phyloP scores from a whole-genome alignment of 2,888 invertebrate genomes.

The Lucinisca nassula region DNA sequence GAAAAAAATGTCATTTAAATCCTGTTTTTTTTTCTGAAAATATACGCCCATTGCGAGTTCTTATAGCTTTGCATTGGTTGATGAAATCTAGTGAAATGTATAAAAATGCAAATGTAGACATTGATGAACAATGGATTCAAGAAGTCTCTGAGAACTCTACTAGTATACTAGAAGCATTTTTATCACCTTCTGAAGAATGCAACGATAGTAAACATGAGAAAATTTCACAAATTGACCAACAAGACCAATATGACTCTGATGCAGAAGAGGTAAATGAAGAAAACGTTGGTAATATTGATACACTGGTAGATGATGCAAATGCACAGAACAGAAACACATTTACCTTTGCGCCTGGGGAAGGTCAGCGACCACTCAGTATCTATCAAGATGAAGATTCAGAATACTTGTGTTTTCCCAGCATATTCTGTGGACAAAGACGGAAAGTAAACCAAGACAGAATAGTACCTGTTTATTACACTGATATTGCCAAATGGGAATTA shows the following conservation, averaged over 20 bases:
- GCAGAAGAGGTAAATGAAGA: constrained; percentile 26
- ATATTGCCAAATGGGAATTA: constrained; percentile 40
- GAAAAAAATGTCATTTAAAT: too few relatives aligned
- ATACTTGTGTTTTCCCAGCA: constrained; percentile 58
- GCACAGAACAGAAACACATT: constrained; percentile 40
- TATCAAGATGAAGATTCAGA: constrained; percentile 61
- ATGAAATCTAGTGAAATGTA: too few relatives aligned
- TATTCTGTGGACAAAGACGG: constrained; percentile 66
- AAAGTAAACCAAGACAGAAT: constrained; percentile 37
- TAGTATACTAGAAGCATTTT: too few relatives aligned
- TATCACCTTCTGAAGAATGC: too few relatives aligned
- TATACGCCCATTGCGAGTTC: too few relatives aligned
- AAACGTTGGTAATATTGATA: constrained; percentile 51
- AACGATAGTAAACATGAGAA: too few relatives aligned
- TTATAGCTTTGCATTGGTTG: too few relatives aligned
- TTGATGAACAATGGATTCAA: too few relatives aligned
- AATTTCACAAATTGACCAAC: too few relatives aligned
- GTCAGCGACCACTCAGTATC: constrained; percentile 62
- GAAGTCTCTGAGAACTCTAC: too few relatives aligned
- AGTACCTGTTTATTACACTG: constrained; percentile 24
- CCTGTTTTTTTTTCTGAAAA: too few relatives aligned
- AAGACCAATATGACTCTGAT: constrained; percentile 55
- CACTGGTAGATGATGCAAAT: constrained; percentile 54
- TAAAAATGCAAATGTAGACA: too few relatives aligned
- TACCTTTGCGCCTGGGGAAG: constrained; percentile 65